Conservation (phyloP, 1,140 invertebrate genomes). For the Panagrolaimus sp. region DNA sequence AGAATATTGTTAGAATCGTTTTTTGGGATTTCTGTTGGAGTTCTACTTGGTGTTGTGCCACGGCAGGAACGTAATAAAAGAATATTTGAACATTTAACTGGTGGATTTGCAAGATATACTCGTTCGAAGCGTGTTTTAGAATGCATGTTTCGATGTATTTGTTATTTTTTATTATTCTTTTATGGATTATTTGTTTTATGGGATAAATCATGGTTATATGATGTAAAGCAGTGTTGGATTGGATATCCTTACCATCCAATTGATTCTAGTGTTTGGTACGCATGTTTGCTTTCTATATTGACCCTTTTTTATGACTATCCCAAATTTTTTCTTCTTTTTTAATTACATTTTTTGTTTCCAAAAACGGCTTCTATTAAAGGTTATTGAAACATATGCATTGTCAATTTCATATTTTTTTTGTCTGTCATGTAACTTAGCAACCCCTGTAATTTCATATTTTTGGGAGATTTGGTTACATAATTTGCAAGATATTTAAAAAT, state of each 20-base stretch:
- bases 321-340: too few species aligned
- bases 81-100: conserved; percentile 30
- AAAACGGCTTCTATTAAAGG: not conserved
- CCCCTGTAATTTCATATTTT: not conserved
- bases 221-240: conserved; percentile 48
- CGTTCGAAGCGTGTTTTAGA: conserved; percentile 45
- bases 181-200: conserved; percentile 38
- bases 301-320: too few species aligned
- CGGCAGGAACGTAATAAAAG: conserved; percentile 15
- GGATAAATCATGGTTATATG: conserved; percentile 46
- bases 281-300: conserved; percentile 6
- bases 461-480: too few species aligned
- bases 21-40: conserved; percentile 29
- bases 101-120: conserved; percentile 38
- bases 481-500: too few species aligned
- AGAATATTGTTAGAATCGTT: conserved; percentile 33
- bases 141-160: conserved; percentile 43
- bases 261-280: conserved; percentile 37
- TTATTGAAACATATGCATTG: not conserved
- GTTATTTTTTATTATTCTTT: conserved; percentile 36
- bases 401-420: not conserved
- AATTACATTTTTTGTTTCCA: too few species aligned
- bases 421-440: not conserved
- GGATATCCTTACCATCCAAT: conserved; percentile 42
- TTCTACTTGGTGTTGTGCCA: conserved; percentile 21